Evolutionary conservation across 92 coral and sea anemone species (phyloP), one percentile per base, ranked within the genome.

Genomic region (Muricea muricata): DNA sequence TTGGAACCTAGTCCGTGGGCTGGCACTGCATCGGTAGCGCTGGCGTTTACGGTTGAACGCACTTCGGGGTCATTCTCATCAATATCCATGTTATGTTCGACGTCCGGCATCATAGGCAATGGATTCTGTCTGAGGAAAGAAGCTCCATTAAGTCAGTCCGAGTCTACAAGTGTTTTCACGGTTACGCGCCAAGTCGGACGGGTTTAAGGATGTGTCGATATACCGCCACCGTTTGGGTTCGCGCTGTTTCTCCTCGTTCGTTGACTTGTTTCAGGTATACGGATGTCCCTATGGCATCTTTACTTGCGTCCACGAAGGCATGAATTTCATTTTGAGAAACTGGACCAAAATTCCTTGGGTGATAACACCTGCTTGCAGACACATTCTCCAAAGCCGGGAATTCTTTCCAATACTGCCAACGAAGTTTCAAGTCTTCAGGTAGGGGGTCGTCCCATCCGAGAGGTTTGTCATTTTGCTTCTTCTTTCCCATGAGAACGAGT

Each of bases 401-500:
- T 24, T 65, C 56, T 24, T 33, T 32, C 89, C 89, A 78, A 20
- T 63, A n/a, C 17, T 32, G 8, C 85, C 85, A 86, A 15, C 46
- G 34, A 7, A n/a, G 18, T 26, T 14, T 13, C 13, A 86, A 83
- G n/a, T 65, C 50, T 25, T 29, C 66, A 12, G 89, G 79, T 5
- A 86, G 79, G 23, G 84, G 79, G 46, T 84, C 86, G 55, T 84
- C 89, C 83, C 86, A 89, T 26, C 86, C 75, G 17, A 85, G 78
- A 46, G 76, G 67, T 18, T 61, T 5, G 72, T 57, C 32, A 7
- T n/a, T 45, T 41, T 52, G 15, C 50, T 21, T 55, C 65, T 46
- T 52, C 72, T 68, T 63, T 87, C 7, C 86, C 86, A n/a, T n/a
- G 76, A 87, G 21, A 65, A 72, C 15, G 4, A 87, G 86, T 17